Base-by-base conservation (phyloP, 2,797 vertebrate genomes). In the Vultur gryphus region DNA sequence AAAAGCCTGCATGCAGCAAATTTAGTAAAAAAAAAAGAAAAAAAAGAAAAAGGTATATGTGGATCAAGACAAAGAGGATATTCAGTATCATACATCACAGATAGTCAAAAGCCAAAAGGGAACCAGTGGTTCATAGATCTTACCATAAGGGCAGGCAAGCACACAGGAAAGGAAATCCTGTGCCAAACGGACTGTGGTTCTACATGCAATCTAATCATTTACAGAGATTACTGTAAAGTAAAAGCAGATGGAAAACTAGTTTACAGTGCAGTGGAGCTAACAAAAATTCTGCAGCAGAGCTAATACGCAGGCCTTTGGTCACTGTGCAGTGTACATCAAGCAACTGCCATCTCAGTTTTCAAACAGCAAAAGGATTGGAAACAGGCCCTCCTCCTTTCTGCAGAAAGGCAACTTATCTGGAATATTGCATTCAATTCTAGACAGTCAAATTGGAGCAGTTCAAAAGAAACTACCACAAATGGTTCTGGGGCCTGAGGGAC, bases 391-490 rank as follows among this genome's bases (percentile, higher is more conserved):
- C 84, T 94, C 52, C 75, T 21, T 72, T 69, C 76, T 86, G 57
- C 57, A 78, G 49, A 91, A 93, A 76, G 62, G 31, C 76, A 95
- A 57, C 39, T 91, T 81, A 54, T 87, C 84, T 89, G 84, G 66
- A 92, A 78, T 80, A 85, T 0, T 75, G 64, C 72, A 65, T 73
- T 93, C 55, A 67, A 59, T 83, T 90, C 88, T 83, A 93, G 81
- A 80, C 88, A 80, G 61, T 57, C 77, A 91, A 65, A 94, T 37
- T 71, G 71, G 15, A 87, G 78, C 49, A 95, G 93, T 89, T 96
- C 96, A 95, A 96, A 96, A 93, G 94, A 94, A 94, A 93, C 79
- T 59, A 83, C 49, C 46, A 91, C 78, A 91, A 96, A 89, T 52
- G 54, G 33, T 85, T 95, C 71, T 41, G 49, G 28, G 84, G 71